Base-by-base conservation (phyloP, 2,888 invertebrate genomes). In the Smittia sp. region DNA sequence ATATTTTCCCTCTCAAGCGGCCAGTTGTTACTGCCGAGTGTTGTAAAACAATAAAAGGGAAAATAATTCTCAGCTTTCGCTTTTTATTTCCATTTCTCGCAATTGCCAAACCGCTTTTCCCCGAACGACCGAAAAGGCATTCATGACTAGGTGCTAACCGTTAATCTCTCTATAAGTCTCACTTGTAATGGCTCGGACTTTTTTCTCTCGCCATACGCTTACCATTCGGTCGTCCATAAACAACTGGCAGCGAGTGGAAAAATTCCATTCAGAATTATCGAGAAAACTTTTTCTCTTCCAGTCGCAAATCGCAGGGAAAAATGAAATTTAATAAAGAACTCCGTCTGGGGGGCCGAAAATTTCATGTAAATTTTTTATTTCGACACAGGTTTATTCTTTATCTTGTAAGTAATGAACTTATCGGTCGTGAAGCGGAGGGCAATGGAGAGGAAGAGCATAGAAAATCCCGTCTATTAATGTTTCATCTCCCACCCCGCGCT, bases 41-140 rank as follows among this genome's bases (percentile, higher is more conserved):
- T 68, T 68, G 68, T 68, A 68, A 68, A 68, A 68, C 68, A 68
- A 68, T 68, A 68, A 68, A 68, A 68, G 25, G 38, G 46, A 68
- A 41, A 68, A 68, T 68, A 41, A 38, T 65, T 65, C 18, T 65
- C 24, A 3, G 24, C 18, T 62, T 62, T 62, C 24, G 13, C 6
- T 25, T 62, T 62, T 62, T n/a, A 15, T 6, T 27, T 65, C 27
- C n/a, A 15, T 68, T 68, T 68, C 25, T 58, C 58, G 9, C 58
- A 58, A 46, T 13, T 46, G 7, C 58, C 58, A n/a, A 58, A 58
- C 58, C 58, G 22, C 58, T 58, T 58, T 58, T 58, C 58, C 58
- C 58, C 20, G 58, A 9, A 58, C 22, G 58, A 58, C 58, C 52
- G n/a, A 52, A 52, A 52, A 62, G 25, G 63, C 25, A 63, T 24